Percentiles rank a stretch among this genome's conserved stretches.
Conservation (phyloP, 2,888 invertebrate species). For the Nysson spinosus region DNA sequence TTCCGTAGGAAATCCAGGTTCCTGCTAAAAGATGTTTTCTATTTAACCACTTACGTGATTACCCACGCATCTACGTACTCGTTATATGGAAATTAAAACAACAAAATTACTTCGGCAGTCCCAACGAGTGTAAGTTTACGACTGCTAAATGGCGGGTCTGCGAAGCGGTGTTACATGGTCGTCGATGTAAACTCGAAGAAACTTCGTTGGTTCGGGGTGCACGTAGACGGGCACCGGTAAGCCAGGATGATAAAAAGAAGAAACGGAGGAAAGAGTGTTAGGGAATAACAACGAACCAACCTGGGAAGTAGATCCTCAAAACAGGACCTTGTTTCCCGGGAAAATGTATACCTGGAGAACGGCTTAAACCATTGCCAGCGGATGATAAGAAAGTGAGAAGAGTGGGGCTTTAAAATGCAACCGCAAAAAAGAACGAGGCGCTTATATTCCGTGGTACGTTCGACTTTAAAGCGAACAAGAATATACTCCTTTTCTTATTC, state of each 20-base stretch:
- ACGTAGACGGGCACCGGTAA: conserved; percentile 34
- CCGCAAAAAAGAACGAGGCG: too few relatives aligned
- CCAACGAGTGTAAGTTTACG: conserved; percentile 47
- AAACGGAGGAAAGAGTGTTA: conserved; percentile 25
- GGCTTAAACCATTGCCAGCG: neutral
- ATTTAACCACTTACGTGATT: neutral
- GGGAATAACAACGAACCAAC: conserved; percentile 18
- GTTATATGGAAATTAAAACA: neutral
- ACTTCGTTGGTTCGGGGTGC: conserved; percentile 29
- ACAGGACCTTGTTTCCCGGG: conserved; percentile 18
- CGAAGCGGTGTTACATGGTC: conserved; percentile 31
- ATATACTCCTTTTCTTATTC: neutral
- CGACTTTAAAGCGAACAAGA: too few relatives aligned
- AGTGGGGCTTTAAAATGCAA: neutral
- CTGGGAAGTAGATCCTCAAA: conserved; percentile 17
- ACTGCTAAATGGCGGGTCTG: conserved; percentile 40
- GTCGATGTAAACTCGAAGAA: conserved; percentile 35
- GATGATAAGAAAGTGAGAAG: neutral
- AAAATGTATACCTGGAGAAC: neutral
- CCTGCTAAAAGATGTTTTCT: neutral
- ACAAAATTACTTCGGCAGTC: conserved; percentile 16
- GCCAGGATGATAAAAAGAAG: conserved; percentile 37
- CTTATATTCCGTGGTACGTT: too few relatives aligned
- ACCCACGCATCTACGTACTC: neutral
- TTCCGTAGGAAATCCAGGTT: too few relatives aligned